Base-by-base conservation (phyloP, 1,140 invertebrate species). In the Copidosoma floridanum region DNA sequence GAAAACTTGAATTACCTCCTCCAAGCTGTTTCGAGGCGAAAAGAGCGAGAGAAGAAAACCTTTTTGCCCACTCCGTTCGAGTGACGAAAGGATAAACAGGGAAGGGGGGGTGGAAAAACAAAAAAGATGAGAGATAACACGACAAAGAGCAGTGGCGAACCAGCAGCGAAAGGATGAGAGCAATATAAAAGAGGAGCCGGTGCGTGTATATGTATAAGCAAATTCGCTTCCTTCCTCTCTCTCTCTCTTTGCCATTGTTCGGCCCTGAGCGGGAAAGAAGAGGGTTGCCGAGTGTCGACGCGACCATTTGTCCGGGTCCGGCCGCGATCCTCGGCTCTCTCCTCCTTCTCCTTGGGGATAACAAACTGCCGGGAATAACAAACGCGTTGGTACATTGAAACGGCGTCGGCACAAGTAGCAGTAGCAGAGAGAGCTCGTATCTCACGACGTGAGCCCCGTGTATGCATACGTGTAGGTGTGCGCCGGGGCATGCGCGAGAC, bases 361-460 rank as follows among this genome's bases (percentile, higher is more conserved):
- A 76, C 74, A 76, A 76, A 76, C 70, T 72, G 69, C 44, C 52
- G 35, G 35, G 23, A 52, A 48, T 61, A 79, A 79, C 75, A 79
- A 79, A 78, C 75, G 77, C 68, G 69, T 71, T 57, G 75, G 67
- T 78, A 78, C 76, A 79, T 79, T 79, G 76, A 80, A 78, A 80
- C 75, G 71, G 70, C 65, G 20, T 1, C 10, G 8, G 2, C 71
- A n/a, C n/a, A n/a, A n/a, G n/a, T n/a, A n/a, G n/a, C n/a, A n/a
- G n/a, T n/a, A n/a, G n/a, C n/a, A n/a, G n/a, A n/a, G 65, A 64
- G 55, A 64, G 69, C 65, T 66, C 76, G 71, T 80, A 77, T 79
- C 77, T 79, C 78, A 77, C 64, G 67, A n/a, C 43, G 38, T 48
- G 18, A 43, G 62, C 64, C 48, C 44, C 61, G 10, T 53, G n/a